phyloP scores from a whole-genome alignment of 1,140 invertebrate genomes.

The Cyclargus thomasi region DNA sequence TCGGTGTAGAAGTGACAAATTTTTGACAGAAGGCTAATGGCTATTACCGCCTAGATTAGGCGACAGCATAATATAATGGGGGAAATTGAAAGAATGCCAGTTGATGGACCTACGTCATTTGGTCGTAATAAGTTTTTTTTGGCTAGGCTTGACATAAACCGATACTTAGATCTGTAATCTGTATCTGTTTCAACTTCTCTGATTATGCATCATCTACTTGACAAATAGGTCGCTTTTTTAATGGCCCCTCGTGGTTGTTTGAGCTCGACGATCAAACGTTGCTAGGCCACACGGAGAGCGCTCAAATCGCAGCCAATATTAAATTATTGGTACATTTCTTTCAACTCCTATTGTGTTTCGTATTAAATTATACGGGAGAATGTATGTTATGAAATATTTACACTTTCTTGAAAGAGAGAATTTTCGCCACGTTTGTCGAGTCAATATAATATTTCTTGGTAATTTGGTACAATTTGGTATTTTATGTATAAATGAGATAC shows the following conservation, averaged over 20 bases:
- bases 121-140: too few relatives aligned
- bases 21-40: too few relatives aligned
- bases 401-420: background rate
- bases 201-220: too few relatives aligned
- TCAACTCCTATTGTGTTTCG: constrained; percentile 26
- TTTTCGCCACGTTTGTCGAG: background rate
- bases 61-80: too few relatives aligned
- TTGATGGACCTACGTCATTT: too few relatives aligned
- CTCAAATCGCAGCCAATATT: constrained; percentile 40
- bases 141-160: too few relatives aligned
- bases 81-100: too few relatives aligned
- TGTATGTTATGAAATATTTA: constrained; percentile 14
- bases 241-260: constrained; percentile 29
- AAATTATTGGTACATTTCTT: constrained; percentile 49
- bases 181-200: too few relatives aligned
- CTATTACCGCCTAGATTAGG: too few relatives aligned
- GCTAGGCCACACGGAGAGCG: constrained; percentile 54
- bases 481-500: too few relatives aligned
- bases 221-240: constrained; percentile 22
- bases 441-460: background rate
- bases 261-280: constrained; percentile 58
- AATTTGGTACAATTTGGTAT: background rate
- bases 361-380: constrained; percentile 25
- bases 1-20: too few relatives aligned
- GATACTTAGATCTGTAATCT: too few relatives aligned